These are phyloP conservation scores for Timema podura DNA, from an alignment of 2,888 invertebrate genomes.

Conservation along the genomic window DNA sequence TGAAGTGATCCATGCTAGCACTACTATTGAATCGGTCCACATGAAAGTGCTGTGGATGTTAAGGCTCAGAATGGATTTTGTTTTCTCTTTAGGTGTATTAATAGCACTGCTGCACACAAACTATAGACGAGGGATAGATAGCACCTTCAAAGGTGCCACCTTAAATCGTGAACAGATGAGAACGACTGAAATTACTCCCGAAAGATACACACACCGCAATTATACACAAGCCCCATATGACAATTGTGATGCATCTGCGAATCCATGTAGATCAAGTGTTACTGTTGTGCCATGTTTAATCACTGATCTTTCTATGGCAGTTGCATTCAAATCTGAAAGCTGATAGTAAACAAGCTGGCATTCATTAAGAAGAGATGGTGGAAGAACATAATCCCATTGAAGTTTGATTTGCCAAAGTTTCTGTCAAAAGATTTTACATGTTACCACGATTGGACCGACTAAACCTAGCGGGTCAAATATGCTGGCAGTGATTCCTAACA, in stretches of 20 bases:
- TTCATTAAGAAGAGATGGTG: neutral
- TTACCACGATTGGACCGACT: slow-evolving; percentile 21
- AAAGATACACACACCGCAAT: slow-evolving; percentile 35
- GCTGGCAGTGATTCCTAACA: too few relatives aligned
- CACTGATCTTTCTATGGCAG: too few relatives aligned
- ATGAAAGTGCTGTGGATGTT: slow-evolving; percentile 17
- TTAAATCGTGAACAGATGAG: slow-evolving; percentile 24
- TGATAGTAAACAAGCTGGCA: neutral
- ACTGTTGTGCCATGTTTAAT: too few relatives aligned
- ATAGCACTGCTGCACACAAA: slow-evolving; percentile 36
- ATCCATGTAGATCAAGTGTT: neutral
- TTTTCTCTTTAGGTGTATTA: slow-evolving; percentile 30
- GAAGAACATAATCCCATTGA: slow-evolving; percentile 36
- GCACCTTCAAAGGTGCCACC: slow-evolving; percentile 34
- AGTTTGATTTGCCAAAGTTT: slow-evolving; percentile 33
- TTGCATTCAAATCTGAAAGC: neutral
- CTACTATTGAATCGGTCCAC: slow-evolving; percentile 38
- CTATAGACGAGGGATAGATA: slow-evolving; percentile 37
- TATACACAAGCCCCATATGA: slow-evolving; percentile 15
- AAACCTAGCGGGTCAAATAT: neutral
- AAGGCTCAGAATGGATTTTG: slow-evolving; percentile 22
- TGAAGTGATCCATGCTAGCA: slow-evolving; percentile 35
- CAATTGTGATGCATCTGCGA: neutral
- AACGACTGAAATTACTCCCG: neutral
- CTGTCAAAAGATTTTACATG: slow-evolving; percentile 33